Base-by-base conservation (phyloP, 2,113 vertebrate genomes). In the Riparia riparia region DNA sequence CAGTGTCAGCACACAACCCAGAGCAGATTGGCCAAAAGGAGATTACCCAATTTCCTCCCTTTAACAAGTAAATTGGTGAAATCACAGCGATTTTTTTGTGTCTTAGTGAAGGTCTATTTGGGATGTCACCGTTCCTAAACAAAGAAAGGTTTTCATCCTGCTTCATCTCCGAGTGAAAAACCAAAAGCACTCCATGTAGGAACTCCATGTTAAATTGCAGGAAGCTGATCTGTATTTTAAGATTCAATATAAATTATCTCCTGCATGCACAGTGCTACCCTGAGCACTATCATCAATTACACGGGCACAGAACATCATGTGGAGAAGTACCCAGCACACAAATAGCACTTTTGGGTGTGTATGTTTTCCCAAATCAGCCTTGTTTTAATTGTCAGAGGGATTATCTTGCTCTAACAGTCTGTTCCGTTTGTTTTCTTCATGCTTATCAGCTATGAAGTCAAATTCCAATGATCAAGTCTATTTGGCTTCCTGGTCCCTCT, bases 221-320 rank as follows among this genome's bases (percentile, higher is more conserved):
- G 64, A 41, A 39, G 64, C 42, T 41, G 32, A 53, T 69, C 4
- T 32, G 37, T 82, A 66, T 80, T 82, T 79, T 76, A 88, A 86
- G 68, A 70, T 76, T 63, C 37, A 71, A 89, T 54, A 82, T 58
- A 58, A 90, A 80, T 69, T 58, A 72, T 63, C 50, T 87, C 66
- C 45, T 37, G 31, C 24, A 6, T 3, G 41, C 78, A 66, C 6
- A 2, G 54, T 69, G n/a, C 77, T 45, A 20, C 41, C 12, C 24
- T 5, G 2, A 29, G 73, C 56, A 19, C 32, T 54, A 8, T 63
- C 17, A 32, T 4, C 66, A 82, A 24, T 32, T 49, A 44, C 2
- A 32, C 0, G 4, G 70, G 60, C 37, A 44, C 37, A 53, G 64
- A 61, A 39, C 4, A 12, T 17, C 51, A 57, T 0, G 0, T 39